Conservation (phyloP, 1,140 invertebrate species). For the Hyles vespertilio region DNA sequence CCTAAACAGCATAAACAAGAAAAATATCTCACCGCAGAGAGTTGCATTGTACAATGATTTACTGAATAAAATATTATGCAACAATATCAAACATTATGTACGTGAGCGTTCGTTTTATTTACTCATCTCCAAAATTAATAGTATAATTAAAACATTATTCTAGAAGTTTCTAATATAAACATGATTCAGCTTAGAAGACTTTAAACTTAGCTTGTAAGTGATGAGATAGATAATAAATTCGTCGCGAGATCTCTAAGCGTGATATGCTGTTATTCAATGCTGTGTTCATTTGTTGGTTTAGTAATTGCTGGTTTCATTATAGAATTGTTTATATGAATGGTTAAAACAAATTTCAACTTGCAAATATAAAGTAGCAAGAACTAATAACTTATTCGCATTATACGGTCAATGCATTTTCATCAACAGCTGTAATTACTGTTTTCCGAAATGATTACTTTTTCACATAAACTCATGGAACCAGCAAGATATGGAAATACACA, state of each 20-base stretch:
- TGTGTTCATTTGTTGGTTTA: too few species aligned
- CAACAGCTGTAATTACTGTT: slow-evolving; percentile 30
- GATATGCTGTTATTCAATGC: too few species aligned
- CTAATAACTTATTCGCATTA: slow-evolving; percentile 26
- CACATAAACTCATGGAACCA: not conserved
- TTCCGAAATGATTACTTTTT: slow-evolving; percentile 7
- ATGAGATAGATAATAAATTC: too few species aligned
- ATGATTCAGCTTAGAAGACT: too few species aligned
- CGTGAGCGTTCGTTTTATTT: not conserved
- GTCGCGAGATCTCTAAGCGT: too few species aligned
- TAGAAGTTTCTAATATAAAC: not conserved
- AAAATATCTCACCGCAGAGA: too few species aligned
- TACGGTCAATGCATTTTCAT: slow-evolving; percentile 37
- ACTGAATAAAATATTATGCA: too few species aligned
- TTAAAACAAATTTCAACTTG: not conserved
- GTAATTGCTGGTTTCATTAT: not conserved
- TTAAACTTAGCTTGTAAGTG: too few species aligned
- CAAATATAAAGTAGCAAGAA: slow-evolving; percentile 5
- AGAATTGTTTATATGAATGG: not conserved
- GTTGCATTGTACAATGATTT: too few species aligned
- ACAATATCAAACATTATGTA: too few species aligned
- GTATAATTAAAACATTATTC: not conserved
- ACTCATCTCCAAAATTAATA: not conserved
- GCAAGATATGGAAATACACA: slow-evolving; percentile 2
- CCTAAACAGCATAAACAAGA: too few species aligned